phyloP scores from a whole-genome alignment of 2,113 vertebrate genomes.

The Gorsachius goisagi region DNA sequence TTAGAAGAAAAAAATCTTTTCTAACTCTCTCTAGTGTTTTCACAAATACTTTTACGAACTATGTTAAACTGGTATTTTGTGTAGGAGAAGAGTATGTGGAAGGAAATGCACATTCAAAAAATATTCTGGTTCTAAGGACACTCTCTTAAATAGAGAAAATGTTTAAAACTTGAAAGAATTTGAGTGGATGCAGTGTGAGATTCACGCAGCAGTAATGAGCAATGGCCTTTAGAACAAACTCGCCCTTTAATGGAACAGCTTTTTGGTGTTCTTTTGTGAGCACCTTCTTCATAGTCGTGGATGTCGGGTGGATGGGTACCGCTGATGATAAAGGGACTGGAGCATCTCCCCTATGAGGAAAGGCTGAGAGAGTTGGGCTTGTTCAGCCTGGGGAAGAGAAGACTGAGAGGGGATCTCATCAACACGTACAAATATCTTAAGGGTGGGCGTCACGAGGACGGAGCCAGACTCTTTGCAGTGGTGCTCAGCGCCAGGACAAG shows the following conservation, averaged over 20 bases:
- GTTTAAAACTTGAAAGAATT: neutral
- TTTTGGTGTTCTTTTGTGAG: neutral
- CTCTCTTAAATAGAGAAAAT: neutral
- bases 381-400: too few species aligned
- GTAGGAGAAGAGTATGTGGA: neutral
- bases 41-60: neutral
- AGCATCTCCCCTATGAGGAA: too few species aligned
- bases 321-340: neutral
- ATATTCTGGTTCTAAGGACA: neutral
- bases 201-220: neutral
- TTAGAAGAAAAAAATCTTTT: neutral
- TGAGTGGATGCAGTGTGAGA: neutral
- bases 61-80: neutral
- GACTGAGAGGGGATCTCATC: too few species aligned
- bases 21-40: neutral
- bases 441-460: too few species aligned
- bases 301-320: neutral
- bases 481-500: too few species aligned
- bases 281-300: neutral
- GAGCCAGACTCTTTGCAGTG: too few species aligned
- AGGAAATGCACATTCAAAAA: neutral
- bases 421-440: too few species aligned
- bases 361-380: too few species aligned
- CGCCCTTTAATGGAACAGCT: neutral
- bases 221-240: neutral